phyloP scores from a whole-genome alignment of 1,140 invertebrate genomes.

The Neodiprion pinetum region DNA sequence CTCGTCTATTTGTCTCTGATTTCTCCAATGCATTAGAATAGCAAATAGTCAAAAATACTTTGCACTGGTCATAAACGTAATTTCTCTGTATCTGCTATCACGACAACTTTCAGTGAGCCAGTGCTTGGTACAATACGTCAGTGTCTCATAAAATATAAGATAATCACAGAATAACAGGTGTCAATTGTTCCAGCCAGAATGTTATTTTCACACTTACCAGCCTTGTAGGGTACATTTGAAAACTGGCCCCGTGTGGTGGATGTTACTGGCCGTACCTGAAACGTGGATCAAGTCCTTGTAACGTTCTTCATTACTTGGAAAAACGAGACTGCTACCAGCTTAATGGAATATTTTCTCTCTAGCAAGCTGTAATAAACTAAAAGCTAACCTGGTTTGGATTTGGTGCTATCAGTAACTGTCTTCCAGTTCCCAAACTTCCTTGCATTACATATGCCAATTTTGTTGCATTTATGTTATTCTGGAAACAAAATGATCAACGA shows the following conservation, averaged over 20 bases:
- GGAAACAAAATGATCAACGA: slow-evolving; percentile 24
- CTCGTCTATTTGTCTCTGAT: too few species aligned
- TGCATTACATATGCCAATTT: slow-evolving; percentile 55
- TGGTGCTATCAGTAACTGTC: slow-evolving; percentile 50
- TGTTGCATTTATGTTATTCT: slow-evolving; percentile 53
- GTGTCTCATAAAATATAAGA: too few species aligned
- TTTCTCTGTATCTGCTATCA: too few species aligned
- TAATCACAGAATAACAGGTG: too few species aligned
- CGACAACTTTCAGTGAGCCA: too few species aligned
- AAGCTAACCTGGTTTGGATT: slow-evolving; percentile 43
- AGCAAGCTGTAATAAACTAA: slow-evolving; percentile 5
- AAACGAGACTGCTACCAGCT: too few species aligned
- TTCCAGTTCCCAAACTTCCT: slow-evolving; percentile 41
- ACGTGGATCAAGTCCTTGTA: slow-evolving; percentile 19
- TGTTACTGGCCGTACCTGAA: slow-evolving; percentile 48
- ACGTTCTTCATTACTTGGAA: slow-evolving; percentile 1
- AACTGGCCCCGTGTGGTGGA: slow-evolving; percentile 35
- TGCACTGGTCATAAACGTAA: too few species aligned
- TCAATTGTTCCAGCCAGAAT: too few species aligned
- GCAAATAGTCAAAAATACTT: too few species aligned
- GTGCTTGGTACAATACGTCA: too few species aligned
- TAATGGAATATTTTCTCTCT: too few species aligned
- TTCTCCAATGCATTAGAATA: too few species aligned
- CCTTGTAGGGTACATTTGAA: slow-evolving; percentile 48
- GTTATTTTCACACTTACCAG: slow-evolving; percentile 34